A percentile compares a stretch with the other conserved stretches of the same genome.
Conservation (phyloP, 92 coral and sea anemone species). For the Palythoa grandis region DNA sequence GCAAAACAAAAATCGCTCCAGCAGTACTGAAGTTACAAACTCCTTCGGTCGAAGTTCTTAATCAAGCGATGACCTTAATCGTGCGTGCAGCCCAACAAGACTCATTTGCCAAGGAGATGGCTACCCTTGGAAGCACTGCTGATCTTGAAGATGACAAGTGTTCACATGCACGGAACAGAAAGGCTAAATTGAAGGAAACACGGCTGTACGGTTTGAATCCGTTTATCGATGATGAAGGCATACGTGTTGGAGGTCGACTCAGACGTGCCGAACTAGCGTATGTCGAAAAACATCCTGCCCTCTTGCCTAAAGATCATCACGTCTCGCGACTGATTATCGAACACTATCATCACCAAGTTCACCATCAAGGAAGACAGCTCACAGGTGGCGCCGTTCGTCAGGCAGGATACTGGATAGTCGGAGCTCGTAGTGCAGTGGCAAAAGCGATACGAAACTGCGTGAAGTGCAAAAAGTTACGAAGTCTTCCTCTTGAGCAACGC, state of each 20-base stretch:
- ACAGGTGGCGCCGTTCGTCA: constrained; percentile 35
- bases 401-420: constrained; percentile 32
- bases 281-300: constrained; percentile 44
- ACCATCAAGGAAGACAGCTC: constrained; percentile 37
- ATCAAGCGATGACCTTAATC: constrained; percentile 3
- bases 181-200: constrained; percentile 12
- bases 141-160: constrained; percentile 10
- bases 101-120: constrained; percentile 2
- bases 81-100: constrained; percentile 21
- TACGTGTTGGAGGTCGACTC: neutral
- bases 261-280: constrained; percentile 22
- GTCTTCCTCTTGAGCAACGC: constrained; percentile 36
- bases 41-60: constrained; percentile 6
- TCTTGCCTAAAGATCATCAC: constrained; percentile 29
- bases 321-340: constrained; percentile 20
- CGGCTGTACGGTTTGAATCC: constrained; percentile 23
- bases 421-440: constrained; percentile 19
- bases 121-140: neutral
- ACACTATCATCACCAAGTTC: constrained; percentile 33
- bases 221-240: constrained; percentile 7
- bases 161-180: neutral
- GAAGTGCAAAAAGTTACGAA: constrained; percentile 37
- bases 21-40: constrained; percentile 1
- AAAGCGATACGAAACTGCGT: constrained; percentile 36
- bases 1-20: neutral